These are phyloP conservation scores for Rhineura floridana DNA, from an alignment of 2,113 vertebrate species.

Conservation along the genomic window DNA sequence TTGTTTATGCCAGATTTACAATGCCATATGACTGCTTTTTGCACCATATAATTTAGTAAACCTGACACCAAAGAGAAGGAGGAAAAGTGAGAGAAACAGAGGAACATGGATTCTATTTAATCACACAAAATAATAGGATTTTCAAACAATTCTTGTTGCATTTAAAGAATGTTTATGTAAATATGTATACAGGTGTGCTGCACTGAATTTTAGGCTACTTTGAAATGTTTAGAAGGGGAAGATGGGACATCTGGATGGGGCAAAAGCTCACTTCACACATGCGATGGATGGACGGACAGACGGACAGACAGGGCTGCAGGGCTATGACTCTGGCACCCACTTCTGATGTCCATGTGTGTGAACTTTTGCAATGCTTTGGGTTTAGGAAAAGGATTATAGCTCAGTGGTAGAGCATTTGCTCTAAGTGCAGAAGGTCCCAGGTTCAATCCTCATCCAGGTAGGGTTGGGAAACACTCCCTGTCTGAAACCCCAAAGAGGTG, in stretches of 20 bases:
- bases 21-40: not conserved
- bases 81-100: not conserved
- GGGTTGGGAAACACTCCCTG: too few species aligned
- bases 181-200: accelerated
- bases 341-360: too few species aligned
- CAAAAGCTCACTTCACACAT: not conserved
- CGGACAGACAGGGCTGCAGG: too few species aligned
- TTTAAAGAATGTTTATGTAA: not conserved
- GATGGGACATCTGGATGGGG: not conserved
- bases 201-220: not conserved
- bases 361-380: too few species aligned
- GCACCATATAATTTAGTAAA: not conserved
- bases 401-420: too few species aligned
- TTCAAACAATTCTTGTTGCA: too few species aligned
- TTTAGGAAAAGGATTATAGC: too few species aligned
- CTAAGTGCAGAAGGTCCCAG: too few species aligned
- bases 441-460: too few species aligned
- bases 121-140: not conserved
- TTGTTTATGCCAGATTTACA: constrained; percentile 21
- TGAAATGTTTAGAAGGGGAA: not conserved
- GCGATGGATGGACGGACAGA: too few species aligned
- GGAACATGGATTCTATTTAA: not conserved
- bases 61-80: not conserved
- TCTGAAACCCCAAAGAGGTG: too few species aligned
- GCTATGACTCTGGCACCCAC: too few species aligned